Base-by-base conservation (phyloP, 2,888 invertebrate genomes). In the Eurytoma californica region DNA sequence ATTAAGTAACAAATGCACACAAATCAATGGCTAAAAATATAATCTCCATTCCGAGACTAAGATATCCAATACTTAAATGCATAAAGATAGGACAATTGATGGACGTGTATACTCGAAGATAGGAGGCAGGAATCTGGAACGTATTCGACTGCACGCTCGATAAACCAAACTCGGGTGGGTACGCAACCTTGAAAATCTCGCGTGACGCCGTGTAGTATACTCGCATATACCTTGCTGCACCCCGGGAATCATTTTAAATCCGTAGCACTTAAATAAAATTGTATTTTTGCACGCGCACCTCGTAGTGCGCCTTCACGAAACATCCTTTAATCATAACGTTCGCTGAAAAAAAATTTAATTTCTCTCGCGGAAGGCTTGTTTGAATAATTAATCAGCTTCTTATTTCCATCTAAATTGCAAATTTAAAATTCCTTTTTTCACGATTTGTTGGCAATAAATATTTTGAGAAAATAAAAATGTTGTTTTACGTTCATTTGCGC, bases 111-210 rank as follows among this genome's bases (percentile, higher is more conserved):
- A 61, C 28, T 70, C 55, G 3, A 65, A 77, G 39, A 77, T 72
- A 47, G 66, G 4, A 72, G 58, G n/a, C 9, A 68, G 58, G 67
- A 72, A 67, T 72, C 60, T 77, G 39, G 72, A 72, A 61, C 55
- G 14, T 60, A 61, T 67, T 53, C 24, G 53, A 47, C n/a, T 67
- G 49, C 58, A 74, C 47, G 73, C 24, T 73, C 57, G 57, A 65
- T 73, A 74, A 66, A 74, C 65, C 58, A 73, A 73, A 66, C 72
- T 55, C 66, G 69, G 53, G 24, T 18, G 39, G 39, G 12, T 20
- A 39, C 13, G 30, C 61, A 74, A 70, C 74, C 78, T 79, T 79
- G 74, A 79, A 74, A 57, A 63, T 79, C 47, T 79, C 65, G 79
- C 74, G 79, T 79, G 79, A 74, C 70, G 65, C 53, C 18, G 58